Percentiles rank a stretch among this genome's conserved stretches.
These are phyloP conservation scores for Pao palembangensis DNA, from an alignment of 2,113 vertebrate genomes.

Conservation along the genomic window DNA sequence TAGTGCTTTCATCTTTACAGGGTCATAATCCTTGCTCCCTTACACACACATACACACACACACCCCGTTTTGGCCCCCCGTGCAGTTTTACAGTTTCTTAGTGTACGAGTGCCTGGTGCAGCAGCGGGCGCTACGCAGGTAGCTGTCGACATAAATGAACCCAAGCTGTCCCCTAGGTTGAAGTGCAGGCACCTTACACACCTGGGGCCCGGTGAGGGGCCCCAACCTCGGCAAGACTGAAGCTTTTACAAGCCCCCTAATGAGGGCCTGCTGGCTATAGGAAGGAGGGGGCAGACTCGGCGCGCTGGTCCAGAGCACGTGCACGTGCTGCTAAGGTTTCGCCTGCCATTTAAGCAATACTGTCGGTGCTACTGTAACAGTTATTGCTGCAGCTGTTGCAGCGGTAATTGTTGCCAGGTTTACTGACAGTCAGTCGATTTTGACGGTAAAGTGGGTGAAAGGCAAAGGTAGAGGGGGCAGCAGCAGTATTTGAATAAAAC, in stretches of 20 bases:
- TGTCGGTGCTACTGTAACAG: conserved; percentile 59
- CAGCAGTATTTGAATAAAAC: conserved; percentile 2
- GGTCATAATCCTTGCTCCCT: conserved; percentile 75
- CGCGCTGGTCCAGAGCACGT: conserved; percentile 54
- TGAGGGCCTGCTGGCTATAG: conserved; percentile 69
- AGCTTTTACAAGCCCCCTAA: conserved; percentile 72
- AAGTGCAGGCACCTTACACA: conserved; percentile 71
- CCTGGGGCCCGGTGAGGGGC: conserved; percentile 69
- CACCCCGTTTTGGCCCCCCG: conserved; percentile 27
- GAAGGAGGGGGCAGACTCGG: conserved; percentile 50
- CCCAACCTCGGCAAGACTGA: conserved; percentile 68
- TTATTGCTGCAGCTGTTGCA: conserved; percentile 62
- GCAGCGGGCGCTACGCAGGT: conserved; percentile 63
- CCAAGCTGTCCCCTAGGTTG: conserved; percentile 66
- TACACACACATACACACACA: conserved; percentile 42
- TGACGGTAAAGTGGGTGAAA: conserved; percentile 28
- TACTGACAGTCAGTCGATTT: conserved; percentile 34
- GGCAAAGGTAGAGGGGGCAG: conserved; percentile 16
- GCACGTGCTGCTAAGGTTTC: conserved; percentile 46
- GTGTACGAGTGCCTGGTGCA: conserved; percentile 55
- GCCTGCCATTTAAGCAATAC: conserved; percentile 55
- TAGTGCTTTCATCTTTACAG: conserved; percentile 79
- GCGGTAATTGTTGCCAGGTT: conserved; percentile 66
- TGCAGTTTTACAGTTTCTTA: conserved; percentile 55
- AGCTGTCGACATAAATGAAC: conserved; percentile 68